Base-by-base conservation (phyloP, 30 jellyfish, hydroid and myxozoan species). In the Clytia hemisphaerica region DNA sequence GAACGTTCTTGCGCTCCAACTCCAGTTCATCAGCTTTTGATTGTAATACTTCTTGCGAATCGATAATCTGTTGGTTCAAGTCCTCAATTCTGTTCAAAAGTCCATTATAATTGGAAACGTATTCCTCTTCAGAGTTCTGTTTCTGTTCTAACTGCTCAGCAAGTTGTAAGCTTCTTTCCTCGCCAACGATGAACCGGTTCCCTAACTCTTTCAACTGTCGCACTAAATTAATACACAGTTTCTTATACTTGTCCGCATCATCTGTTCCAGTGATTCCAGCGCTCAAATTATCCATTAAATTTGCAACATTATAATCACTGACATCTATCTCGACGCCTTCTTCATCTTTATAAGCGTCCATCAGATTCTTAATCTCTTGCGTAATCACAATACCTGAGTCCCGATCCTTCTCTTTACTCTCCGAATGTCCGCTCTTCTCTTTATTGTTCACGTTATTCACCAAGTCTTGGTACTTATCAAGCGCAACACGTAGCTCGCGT, bases 21-120 rank as follows among this genome's bases (percentile, higher is more conserved):
- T 91, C 99, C 2, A 91, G 86, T 40, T 91, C 95, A 3, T 83
- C 93, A 4, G 83, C 83, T 70, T 91, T 91, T 6, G 83, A 45
- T n/a, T 91, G 88, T 46, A 88, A 42, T 37, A 83, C 28, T 0
- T 80, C 92, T 37, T 73, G 90, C 1, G 97, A 45, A 18, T 79
- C 97, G 22, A 63, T 29, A 53, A 88, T 64, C 66, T 88, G 93
- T 3, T 30, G 67, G 65, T 83, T 81, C 88, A 88, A 58, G 19
- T 85, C 71, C 33, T 65, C 89, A 37, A 79, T 69, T 16, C 81
- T 31, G 16, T 27, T 27, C 15, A 32, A 70, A 0, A 69, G 29
- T 1, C 57, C 26, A 33, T 69, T 50, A 51, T 69, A 69, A 16
- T 69, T 69, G 18, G 59, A 21, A 7, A 69, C 15, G 24, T 32